phyloP scores from a whole-genome alignment of 1,140 invertebrate genomes.

The Hyles euphorbiae region DNA sequence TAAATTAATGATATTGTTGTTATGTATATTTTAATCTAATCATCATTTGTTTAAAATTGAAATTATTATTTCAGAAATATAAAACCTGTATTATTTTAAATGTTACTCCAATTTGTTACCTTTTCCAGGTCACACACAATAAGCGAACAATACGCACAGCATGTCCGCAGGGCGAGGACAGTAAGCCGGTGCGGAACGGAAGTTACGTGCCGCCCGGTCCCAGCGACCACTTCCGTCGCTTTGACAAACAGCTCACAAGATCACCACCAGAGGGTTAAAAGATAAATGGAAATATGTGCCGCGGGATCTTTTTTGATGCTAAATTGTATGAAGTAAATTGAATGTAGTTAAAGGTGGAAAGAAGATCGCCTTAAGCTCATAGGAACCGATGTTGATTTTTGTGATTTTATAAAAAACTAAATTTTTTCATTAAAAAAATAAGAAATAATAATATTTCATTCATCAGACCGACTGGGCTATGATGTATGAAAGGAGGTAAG shows the following conservation, averaged over 20 bases:
- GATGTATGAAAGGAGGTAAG: too few species aligned
- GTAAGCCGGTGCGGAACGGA: slow-evolving; percentile 17
- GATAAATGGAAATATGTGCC: slow-evolving; percentile 8
- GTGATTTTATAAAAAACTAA: not conserved
- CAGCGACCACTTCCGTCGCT: slow-evolving; percentile 50
- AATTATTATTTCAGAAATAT: too few species aligned
- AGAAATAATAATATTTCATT: too few species aligned
- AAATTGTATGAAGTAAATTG: too few species aligned
- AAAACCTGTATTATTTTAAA: too few species aligned
- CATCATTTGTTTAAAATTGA: too few species aligned
- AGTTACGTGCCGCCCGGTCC: slow-evolving; percentile 34
- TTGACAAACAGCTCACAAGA: slow-evolving; percentile 50
- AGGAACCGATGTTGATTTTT: slow-evolving; percentile 11
- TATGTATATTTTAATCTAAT: too few species aligned
- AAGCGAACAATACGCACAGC: slow-evolving; percentile 35
- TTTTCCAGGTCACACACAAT: slow-evolving; percentile 1
- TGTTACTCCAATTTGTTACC: too few species aligned
- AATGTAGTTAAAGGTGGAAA: not conserved
- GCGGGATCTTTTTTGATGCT: too few species aligned
- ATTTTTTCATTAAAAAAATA: too few species aligned
- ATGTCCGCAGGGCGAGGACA: slow-evolving; percentile 22
- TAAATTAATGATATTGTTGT: too few species aligned
- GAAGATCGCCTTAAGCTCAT: not conserved
- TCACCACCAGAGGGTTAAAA: slow-evolving; percentile 33
- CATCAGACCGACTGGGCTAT: too few species aligned